phyloP scores from a whole-genome alignment of 1,140 invertebrate species.

The Drosophila kikkawai region DNA sequence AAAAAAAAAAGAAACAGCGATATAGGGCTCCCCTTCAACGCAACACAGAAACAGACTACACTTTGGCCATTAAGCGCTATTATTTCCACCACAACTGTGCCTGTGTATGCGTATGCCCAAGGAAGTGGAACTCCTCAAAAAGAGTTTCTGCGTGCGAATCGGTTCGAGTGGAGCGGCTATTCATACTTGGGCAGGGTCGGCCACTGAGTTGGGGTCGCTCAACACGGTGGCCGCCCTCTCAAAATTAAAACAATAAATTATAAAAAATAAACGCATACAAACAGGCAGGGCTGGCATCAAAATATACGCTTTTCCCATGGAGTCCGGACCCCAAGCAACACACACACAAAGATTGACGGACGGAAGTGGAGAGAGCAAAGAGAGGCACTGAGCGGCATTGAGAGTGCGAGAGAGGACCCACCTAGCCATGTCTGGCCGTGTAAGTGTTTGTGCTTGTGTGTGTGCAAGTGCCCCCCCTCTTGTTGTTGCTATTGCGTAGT shows the following conservation, averaged over 20 bases:
- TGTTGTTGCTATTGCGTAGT: slow-evolving; percentile 82
- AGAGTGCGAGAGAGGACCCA: slow-evolving; percentile 48
- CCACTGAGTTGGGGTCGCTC: slow-evolving; percentile 18
- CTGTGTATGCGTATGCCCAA: slow-evolving; percentile 30
- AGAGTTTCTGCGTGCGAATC: slow-evolving; percentile 25
- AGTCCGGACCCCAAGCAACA: slow-evolving; percentile 39
- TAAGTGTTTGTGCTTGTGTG: slow-evolving; percentile 32
- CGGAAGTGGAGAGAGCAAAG: slow-evolving; percentile 41
- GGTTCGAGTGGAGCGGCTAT: slow-evolving; percentile 20
- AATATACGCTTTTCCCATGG: slow-evolving; percentile 53
- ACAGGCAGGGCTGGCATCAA: slow-evolving; percentile 33
- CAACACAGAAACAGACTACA: slow-evolving; percentile 21
- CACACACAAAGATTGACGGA: slow-evolving; percentile 37
- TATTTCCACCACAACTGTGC: slow-evolving; percentile 41
- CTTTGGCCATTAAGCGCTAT: slow-evolving; percentile 17
- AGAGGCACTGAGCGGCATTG: slow-evolving; percentile 44
- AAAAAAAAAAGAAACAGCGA: not conserved
- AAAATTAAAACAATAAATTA: slow-evolving; percentile 78
- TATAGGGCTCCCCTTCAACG: slow-evolving; percentile 13
- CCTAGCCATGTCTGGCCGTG: slow-evolving; percentile 19
- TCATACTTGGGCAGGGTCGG: slow-evolving; percentile 28
- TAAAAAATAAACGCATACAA: slow-evolving; percentile 55
- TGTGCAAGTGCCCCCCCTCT: slow-evolving; percentile 42
- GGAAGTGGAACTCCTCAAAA: slow-evolving; percentile 26
- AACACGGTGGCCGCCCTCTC: slow-evolving; percentile 57